phyloP scores from a whole-genome alignment of 1,140 invertebrate species.

The Rhizoglyphus robini region DNA sequence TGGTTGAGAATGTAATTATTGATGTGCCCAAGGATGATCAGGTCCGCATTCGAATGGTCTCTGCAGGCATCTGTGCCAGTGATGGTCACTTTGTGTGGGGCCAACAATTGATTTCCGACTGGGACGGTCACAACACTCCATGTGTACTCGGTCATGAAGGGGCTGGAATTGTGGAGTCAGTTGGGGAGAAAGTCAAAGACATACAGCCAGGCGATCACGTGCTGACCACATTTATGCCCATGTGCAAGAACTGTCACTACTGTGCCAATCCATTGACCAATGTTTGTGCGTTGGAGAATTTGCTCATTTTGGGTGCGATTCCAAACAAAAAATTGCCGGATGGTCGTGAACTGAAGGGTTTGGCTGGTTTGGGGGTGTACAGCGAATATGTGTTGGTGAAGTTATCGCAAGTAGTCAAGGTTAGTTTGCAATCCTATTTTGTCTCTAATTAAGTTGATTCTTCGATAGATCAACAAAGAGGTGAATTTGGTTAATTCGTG shows the following conservation, averaged over 20 bases:
- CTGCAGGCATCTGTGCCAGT: constrained; percentile 25
- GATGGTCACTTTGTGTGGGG: constrained; percentile 22
- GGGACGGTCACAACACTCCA: constrained; percentile 50
- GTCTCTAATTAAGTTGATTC: background rate
- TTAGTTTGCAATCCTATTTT: background rate
- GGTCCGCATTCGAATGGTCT: constrained; percentile 37
- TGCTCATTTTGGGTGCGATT: background rate
- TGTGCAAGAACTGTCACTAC: constrained; percentile 89
- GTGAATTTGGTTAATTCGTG: background rate
- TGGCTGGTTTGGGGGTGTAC: constrained; percentile 5
- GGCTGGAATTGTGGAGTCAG: constrained; percentile 83
- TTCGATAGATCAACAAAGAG: constrained; percentile 34
- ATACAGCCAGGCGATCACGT: constrained; percentile 85
- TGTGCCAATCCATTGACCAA: constrained; percentile 90
- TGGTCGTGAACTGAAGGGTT: background rate
- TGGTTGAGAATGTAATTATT: constrained; percentile 57
- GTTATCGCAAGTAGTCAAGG: constrained; percentile 56
- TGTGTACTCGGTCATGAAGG: constrained; percentile 85
- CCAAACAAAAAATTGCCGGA: background rate
- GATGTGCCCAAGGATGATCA: constrained; percentile 40
- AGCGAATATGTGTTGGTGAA: background rate
- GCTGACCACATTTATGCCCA: constrained; percentile 82
- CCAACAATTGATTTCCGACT: background rate
- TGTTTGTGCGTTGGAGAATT: constrained; percentile 47
- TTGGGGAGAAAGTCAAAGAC: constrained; percentile 74